These are phyloP conservation scores for Rostratula benghalensis DNA, from an alignment of 2,113 vertebrate genomes.

Conservation along the genomic window DNA sequence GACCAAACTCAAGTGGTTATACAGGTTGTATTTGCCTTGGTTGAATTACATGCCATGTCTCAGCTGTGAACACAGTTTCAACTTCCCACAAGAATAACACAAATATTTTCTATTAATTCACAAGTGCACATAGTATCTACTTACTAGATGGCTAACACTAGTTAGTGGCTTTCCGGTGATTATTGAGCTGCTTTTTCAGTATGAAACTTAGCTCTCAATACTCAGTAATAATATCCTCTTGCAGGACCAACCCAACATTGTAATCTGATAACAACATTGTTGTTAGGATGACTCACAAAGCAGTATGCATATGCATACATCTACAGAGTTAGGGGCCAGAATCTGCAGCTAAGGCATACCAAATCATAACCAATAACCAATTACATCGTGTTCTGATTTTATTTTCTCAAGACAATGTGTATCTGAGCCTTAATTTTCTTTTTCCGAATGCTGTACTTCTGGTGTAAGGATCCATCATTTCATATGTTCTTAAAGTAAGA, in stretches of 20 bases:
- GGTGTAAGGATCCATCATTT: neutral
- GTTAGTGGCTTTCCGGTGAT: neutral
- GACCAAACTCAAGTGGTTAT: neutral
- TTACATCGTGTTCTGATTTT: neutral
- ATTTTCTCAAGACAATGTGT: neutral
- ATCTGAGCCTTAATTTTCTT: neutral
- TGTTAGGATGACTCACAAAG: constrained; percentile 6
- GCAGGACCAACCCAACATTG: neutral
- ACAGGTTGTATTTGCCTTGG: neutral
- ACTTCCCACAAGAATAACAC: neutral
- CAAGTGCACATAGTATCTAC: neutral
- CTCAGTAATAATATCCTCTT: neutral
- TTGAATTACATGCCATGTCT: neutral
- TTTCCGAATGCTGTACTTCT: neutral
- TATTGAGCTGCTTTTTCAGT: neutral
- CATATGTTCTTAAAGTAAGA: neutral
- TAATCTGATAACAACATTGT: neutral
- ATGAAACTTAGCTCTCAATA: neutral
- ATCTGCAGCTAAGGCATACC: neutral
- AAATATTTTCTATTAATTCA: neutral
- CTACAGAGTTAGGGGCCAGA: neutral
- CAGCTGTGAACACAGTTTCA: neutral
- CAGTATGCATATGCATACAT: neutral
- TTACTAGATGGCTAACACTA: neutral
- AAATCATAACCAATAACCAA: neutral